These are phyloP conservation scores for Selenia dentaria DNA, from an alignment of 2,888 invertebrate species.

Conservation along the genomic window DNA sequence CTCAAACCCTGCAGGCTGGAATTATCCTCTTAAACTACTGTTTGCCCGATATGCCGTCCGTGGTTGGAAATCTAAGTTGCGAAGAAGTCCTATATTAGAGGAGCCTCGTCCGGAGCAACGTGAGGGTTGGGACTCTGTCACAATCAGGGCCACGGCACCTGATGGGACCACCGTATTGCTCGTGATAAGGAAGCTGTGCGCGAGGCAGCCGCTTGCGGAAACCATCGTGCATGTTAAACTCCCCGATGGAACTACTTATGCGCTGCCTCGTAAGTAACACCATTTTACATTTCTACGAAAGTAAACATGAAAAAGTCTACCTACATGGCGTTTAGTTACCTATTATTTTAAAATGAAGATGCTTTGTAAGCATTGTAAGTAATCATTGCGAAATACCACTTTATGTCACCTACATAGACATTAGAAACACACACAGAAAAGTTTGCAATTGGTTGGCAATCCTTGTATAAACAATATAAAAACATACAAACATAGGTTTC, in stretches of 20 bases:
- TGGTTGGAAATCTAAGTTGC: constrained; percentile 59
- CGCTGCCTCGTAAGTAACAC: constrained; percentile 57
- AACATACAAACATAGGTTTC: no score
- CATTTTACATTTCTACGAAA: no score
- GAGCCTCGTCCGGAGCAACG: constrained; percentile 46
- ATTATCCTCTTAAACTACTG: constrained; percentile 68
- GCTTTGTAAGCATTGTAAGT: no score
- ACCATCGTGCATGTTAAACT: constrained; percentile 79
- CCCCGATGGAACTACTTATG: constrained; percentile 62
- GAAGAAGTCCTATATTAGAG: constrained; percentile 30
- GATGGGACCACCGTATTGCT: constrained; percentile 83
- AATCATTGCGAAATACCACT: no score
- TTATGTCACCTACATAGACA: no score
- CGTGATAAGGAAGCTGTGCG: constrained; percentile 75
- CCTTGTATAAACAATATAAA: no score
- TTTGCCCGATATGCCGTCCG: constrained; percentile 65
- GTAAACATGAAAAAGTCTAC: no score
- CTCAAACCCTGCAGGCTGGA: constrained; percentile 82
- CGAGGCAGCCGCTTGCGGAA: constrained; percentile 77
- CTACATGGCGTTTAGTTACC: no score
- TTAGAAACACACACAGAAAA: no score
- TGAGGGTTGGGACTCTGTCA: constrained; percentile 64
- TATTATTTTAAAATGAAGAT: no score
- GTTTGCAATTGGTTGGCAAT: no score
- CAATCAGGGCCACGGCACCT: constrained; percentile 81